Conservation (phyloP, 2,113 vertebrate genomes). For the Solea senegalensis region DNA sequence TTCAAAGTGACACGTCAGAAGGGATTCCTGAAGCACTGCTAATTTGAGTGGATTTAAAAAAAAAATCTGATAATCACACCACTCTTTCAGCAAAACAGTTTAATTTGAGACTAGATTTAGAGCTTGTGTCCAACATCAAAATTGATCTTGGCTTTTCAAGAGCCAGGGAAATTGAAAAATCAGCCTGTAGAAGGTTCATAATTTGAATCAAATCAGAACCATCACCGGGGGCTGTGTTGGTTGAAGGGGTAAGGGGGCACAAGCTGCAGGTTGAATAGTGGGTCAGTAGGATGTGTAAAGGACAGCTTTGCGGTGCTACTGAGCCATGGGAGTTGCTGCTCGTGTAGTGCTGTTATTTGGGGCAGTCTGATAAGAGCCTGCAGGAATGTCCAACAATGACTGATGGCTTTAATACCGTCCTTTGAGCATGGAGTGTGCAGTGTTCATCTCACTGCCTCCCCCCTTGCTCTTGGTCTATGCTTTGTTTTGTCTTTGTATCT, state of each 20-base stretch:
- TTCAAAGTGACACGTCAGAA: not conserved
- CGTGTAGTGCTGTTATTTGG: constrained; percentile 58
- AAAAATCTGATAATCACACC: too few species aligned
- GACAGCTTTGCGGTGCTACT: constrained; percentile 28
- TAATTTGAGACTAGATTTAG: too few species aligned
- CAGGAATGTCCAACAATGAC: constrained; percentile 67
- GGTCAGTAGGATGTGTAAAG: constrained; percentile 62
- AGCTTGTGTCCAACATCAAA: not conserved
- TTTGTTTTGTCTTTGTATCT: not conserved
- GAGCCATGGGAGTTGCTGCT: constrained; percentile 36
- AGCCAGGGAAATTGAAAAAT: not conserved
- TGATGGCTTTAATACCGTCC: constrained; percentile 64
- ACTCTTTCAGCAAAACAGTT: too few species aligned
- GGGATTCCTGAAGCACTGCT: not conserved
- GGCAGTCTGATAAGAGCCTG: constrained; percentile 62
- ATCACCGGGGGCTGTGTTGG: not conserved
- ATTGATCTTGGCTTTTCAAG: not conserved
- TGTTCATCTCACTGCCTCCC: constrained; percentile 32
- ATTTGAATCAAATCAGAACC: not conserved
- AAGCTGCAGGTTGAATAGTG: constrained; percentile 43
- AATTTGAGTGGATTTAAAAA: too few species aligned
- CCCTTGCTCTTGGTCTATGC: not conserved
- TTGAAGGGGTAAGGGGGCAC: not conserved
- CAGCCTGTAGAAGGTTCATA: not conserved
- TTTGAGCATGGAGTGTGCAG: constrained; percentile 34